phyloP scores from a whole-genome alignment of 2,888 invertebrate species.

The Platycheirus albimanus region DNA sequence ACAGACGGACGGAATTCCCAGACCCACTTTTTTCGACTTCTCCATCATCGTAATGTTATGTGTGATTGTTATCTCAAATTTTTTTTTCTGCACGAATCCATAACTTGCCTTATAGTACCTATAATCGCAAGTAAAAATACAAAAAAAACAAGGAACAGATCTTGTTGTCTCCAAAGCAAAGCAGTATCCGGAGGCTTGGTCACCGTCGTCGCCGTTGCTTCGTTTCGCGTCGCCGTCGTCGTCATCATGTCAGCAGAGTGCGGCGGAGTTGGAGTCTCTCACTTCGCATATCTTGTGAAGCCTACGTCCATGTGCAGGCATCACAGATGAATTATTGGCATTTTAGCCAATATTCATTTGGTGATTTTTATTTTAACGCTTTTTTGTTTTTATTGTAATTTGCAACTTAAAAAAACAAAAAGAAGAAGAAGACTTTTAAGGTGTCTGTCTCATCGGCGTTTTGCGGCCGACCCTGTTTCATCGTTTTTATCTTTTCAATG shows the following conservation, averaged over 20 bases:
- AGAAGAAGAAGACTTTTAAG: slow-evolving; percentile 21
- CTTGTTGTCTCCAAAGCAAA: slow-evolving; percentile 49
- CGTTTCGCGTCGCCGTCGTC: too few relatives aligned
- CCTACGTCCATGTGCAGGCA: slow-evolving; percentile 82
- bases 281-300: slow-evolving; percentile 76
- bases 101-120: too few relatives aligned
- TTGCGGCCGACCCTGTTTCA: slow-evolving; percentile 76
- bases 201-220: too few relatives aligned
- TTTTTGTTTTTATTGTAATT: slow-evolving; percentile 28
- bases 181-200: slow-evolving; percentile 63
- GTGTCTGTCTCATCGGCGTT: slow-evolving; percentile 60
- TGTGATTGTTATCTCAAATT: too few relatives aligned
- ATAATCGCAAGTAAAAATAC: too few relatives aligned
- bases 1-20: too few relatives aligned
- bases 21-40: too few relatives aligned
- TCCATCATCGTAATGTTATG: too few relatives aligned
- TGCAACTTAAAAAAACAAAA: neutral
- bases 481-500: slow-evolving; percentile 71
- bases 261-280: slow-evolving; percentile 42
- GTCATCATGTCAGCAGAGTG: slow-evolving; percentile 27
- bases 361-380: slow-evolving; percentile 63
- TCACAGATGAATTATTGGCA: slow-evolving; percentile 83
- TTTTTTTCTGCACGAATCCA: too few relatives aligned
- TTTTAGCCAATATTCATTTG: slow-evolving; percentile 82
- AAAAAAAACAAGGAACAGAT: slow-evolving; percentile 49